A percentile compares a stretch with the other conserved stretches of the same genome.
phyloP scores from a whole-genome alignment of 2,888 invertebrate genomes.

The Idaea biselata region DNA sequence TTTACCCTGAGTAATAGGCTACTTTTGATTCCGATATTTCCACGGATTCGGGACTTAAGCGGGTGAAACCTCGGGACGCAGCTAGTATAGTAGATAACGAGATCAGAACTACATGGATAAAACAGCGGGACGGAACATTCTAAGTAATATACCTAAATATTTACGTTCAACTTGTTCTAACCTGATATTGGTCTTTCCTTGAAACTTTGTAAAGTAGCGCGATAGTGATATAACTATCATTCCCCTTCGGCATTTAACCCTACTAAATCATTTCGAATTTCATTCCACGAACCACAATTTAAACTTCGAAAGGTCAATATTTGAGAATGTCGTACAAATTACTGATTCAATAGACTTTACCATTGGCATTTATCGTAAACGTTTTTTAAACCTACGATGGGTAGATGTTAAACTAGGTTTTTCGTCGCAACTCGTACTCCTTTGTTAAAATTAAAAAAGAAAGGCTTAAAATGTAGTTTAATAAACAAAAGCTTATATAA shows the following conservation, averaged over 20 bases:
- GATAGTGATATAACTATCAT: not conserved
- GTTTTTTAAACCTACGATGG: not conserved
- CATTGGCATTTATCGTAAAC: not conserved
- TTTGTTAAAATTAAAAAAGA: too few relatives aligned
- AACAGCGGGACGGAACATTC: not conserved
- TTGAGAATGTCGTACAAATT: slow-evolving; percentile 1
- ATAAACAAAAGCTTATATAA: too few relatives aligned
- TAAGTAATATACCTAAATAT: not conserved
- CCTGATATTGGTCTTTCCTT: not conserved
- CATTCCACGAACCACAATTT: not conserved
- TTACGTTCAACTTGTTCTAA: not conserved
- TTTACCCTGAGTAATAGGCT: too few relatives aligned
- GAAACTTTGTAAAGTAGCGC: not conserved
- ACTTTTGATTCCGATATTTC: too few relatives aligned
- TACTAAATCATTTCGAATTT: not conserved
- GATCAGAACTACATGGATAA: too few relatives aligned
- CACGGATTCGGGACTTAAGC: too few relatives aligned
- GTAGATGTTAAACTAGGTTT: too few relatives aligned
- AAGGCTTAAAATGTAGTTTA: too few relatives aligned
- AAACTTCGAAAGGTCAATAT: not conserved
- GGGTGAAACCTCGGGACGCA: too few relatives aligned
- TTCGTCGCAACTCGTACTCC: too few relatives aligned
- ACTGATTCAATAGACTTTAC: not conserved
- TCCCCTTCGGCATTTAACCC: not conserved
- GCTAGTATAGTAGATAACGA: too few relatives aligned